Base-by-base conservation (phyloP, 2,888 invertebrate species). In the Portevinia maculata region DNA sequence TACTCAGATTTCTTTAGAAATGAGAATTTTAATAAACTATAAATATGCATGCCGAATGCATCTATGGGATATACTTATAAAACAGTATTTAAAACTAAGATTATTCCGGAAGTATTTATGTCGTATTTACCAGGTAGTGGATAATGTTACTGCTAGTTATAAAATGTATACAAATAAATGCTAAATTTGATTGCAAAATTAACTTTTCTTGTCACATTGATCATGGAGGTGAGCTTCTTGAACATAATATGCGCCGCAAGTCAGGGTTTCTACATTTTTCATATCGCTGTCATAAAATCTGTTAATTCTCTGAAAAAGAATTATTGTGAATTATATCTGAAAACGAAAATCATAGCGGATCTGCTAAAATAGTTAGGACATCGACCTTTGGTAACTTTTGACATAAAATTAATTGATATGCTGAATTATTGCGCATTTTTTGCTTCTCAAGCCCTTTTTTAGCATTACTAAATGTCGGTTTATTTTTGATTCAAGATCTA, bases 1-100 rank as follows among this genome's bases (percentile, higher is more conserved):
- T 21, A 39, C 24, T 57, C 13, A 32, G 17, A 37, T 32, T 8
- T 6, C 15, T 62, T 37, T 24, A 39, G 9, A 17, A 44, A 21
- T 13, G 17, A 53, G 17, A 32, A 17, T 34, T 37, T 55, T 67
- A n/a, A 41, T 32, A n/a, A n/a, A n/a, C n/a, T 69, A 21, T 55
- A 34, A 24, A 46, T 39, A 24, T 65, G 74, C 65, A 74, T 74
- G 74, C 32, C 17, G 46, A 19, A 19, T 52, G 65, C 46, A 57
- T 64, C 64, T 32, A 39, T 64, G 48, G 53, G 44, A 62, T 28
- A 44, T 71, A 34, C 60, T 34, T 60, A 24, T 24, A 13, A 52
- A 24, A 53, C 41, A 21, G 37, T 53, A 59, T 50, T 24, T 71
- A 53, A 24, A 28, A 24, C 13, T 71, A 62, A 37, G 32, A 21